Conservation (phyloP, 2,113 vertebrate genomes). For the Albula goreensis region DNA sequence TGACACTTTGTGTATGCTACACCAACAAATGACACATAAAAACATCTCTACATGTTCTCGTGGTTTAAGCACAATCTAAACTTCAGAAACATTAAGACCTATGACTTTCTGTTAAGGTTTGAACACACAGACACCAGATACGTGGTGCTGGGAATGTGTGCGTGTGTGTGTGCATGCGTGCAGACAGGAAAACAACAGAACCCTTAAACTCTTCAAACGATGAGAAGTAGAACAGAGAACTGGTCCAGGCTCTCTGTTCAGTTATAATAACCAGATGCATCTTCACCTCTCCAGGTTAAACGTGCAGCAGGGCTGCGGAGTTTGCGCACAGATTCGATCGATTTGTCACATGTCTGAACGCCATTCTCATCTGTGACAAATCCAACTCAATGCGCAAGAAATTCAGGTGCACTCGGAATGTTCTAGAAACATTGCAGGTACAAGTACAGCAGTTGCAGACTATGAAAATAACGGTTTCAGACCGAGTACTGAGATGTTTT, state of each 20-base stretch:
- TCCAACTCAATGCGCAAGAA: neutral
- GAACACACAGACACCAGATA: neutral
- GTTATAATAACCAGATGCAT: neutral
- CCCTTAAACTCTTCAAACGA: neutral
- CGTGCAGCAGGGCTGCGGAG: too few relatives aligned
- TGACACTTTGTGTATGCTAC: neutral
- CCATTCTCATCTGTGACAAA: neutral
- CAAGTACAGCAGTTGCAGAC: slow-evolving; percentile 14
- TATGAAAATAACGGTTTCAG: too few relatives aligned
- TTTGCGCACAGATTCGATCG: too few relatives aligned
- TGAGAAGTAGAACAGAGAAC: neutral
- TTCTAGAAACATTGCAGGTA: slow-evolving; percentile 14
- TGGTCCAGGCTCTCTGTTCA: neutral
- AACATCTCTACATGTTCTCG: neutral
- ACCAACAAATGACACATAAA: neutral
- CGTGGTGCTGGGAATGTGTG: neutral
- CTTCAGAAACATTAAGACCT: neutral
- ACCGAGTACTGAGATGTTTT: neutral
- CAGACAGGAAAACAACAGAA: neutral
- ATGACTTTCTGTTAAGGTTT: neutral
- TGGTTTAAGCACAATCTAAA: neutral
- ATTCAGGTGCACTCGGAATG: slow-evolving; percentile 20
- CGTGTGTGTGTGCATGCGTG: too few relatives aligned
- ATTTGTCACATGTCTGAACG: neutral
- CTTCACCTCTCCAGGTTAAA: neutral